phyloP scores from a whole-genome alignment of 1,140 invertebrate genomes.

The Dermatophagoides farinae region DNA sequence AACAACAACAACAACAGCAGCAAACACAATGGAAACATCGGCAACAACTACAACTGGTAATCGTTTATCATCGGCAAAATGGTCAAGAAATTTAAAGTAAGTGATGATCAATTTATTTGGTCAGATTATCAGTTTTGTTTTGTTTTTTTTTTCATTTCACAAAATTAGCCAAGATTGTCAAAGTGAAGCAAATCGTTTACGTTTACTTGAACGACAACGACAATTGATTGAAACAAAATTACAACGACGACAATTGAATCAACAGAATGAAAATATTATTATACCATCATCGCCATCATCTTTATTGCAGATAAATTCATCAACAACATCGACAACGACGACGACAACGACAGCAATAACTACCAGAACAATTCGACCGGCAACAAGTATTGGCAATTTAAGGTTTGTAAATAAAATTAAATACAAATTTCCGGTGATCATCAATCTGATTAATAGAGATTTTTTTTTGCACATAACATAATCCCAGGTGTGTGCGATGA shows the following conservation, averaged over 20 bases:
- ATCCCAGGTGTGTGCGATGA: no score
- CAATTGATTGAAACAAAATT: conserved; percentile 14
- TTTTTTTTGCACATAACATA: no score
- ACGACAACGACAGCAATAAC: neutral
- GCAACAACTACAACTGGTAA: neutral
- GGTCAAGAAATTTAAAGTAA: conserved; percentile 17
- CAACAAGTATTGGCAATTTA: neutral
- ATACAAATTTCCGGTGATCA: neutral
- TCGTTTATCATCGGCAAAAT: conserved; percentile 10
- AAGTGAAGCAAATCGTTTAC: conserved; percentile 12
- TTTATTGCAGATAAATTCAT: no score
- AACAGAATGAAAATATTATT: no score
- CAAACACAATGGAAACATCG: no score
- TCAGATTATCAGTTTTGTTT: no score
- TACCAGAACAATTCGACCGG: neutral
- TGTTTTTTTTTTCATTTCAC: neutral
- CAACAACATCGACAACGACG: neutral
- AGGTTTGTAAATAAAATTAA: neutral
- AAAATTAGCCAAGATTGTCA: conserved; percentile 9
- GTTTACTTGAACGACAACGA: conserved; percentile 12
- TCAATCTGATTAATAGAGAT: no score
- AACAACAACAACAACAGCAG: no score
- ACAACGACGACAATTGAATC: conserved; percentile 10
- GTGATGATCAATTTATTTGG: neutral
- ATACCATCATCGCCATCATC: no score